Base-by-base conservation (phyloP, 2,888 invertebrate species). In the Diachrysia chrysitis region DNA sequence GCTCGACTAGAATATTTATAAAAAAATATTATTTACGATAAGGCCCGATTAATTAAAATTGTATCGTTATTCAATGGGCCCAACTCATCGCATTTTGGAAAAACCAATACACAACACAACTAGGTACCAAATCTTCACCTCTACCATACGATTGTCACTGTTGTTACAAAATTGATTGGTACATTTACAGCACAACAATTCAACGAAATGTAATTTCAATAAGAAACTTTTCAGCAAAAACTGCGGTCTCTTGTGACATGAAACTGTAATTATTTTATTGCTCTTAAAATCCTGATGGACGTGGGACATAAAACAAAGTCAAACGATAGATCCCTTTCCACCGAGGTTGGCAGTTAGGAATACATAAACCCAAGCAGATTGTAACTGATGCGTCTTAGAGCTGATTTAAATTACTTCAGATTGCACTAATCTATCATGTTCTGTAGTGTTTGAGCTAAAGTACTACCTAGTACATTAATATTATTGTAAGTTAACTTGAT, bases 351-450 rank as follows among this genome's bases (percentile, higher is more conserved):
- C 69, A 69, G 59, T 62, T 63, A 60, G 32, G 69, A 64, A 75
- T 64, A 76, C 55, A 62, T 56, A 29, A 60, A 58, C 54, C 69
- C 75, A 67, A 77, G 71, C 71, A 56, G 57, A 71, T 65, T 66
- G 51, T 58, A 67, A 71, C 76, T 69, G 66, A 76, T 73, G 66
- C 71, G 69, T 67, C 68, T 66, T 37, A 54, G 55, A 67, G 66
- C 66, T 64, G 69, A 69, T 74, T 71, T 66, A 71, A 68, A 79
- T 76, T 74, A 70, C 60, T 57, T 57, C 25, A 62, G 68, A 59
- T 66, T 62, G 67, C 60, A 66, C 58, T 76, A 71, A 78, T 78
- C 70, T 65, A 70, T 71, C 66, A 66, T 75, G 68, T 65, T 42
- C 23, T 48, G 56, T 35, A 16, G 32, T 54, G 59, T 21, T 74